Evolutionary conservation across 1,140 invertebrate genomes (phyloP).

Genomic region (Scaptodrosophila lebanonensis): DNA sequence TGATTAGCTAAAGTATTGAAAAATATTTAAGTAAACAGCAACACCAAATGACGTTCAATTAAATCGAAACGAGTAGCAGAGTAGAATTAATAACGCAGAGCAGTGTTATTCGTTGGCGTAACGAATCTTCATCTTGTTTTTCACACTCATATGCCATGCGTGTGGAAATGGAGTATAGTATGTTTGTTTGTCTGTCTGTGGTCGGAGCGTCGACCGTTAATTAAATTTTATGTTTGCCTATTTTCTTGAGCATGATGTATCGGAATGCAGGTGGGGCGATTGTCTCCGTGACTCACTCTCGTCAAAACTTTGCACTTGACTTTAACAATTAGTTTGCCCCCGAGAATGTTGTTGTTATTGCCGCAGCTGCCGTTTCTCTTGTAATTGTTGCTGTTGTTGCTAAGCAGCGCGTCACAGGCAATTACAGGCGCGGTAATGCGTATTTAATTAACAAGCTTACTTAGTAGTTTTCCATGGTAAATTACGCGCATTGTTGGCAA

Average conservation of each 20-base stretch:
- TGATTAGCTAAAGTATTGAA: too few relatives aligned
- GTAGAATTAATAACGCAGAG: too few relatives aligned
- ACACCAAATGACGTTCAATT: too few relatives aligned
- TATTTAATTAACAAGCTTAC: conserved; percentile 73
- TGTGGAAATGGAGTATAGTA: too few relatives aligned
- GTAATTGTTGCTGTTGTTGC: conserved; percentile 38
- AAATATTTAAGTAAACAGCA: too few relatives aligned
- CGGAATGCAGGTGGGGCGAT: conserved; percentile 11
- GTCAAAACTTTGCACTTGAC: conserved; percentile 48
- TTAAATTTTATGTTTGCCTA: conserved; percentile 20
- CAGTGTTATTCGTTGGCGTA: too few relatives aligned
- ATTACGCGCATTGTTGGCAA: conserved; percentile 56
- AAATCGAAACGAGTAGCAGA: too few relatives aligned
- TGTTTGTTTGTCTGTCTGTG: background rate
- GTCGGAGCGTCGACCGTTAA: conserved; percentile 5
- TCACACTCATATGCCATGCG: too few relatives aligned
- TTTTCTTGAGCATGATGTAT: conserved; percentile 21
- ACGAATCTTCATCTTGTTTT: too few relatives aligned
- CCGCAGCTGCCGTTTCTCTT: conserved; percentile 7
- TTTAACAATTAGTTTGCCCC: conserved; percentile 48
- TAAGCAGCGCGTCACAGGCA: conserved; percentile 58
- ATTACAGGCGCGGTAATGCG: conserved; percentile 69
- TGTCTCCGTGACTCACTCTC: conserved; percentile 7
- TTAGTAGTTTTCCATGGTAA: conserved; percentile 70
- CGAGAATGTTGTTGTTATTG: conserved; percentile 18